Base-by-base conservation (phyloP, 2,888 invertebrate genomes). In the Melikaiella ostensackeni region DNA sequence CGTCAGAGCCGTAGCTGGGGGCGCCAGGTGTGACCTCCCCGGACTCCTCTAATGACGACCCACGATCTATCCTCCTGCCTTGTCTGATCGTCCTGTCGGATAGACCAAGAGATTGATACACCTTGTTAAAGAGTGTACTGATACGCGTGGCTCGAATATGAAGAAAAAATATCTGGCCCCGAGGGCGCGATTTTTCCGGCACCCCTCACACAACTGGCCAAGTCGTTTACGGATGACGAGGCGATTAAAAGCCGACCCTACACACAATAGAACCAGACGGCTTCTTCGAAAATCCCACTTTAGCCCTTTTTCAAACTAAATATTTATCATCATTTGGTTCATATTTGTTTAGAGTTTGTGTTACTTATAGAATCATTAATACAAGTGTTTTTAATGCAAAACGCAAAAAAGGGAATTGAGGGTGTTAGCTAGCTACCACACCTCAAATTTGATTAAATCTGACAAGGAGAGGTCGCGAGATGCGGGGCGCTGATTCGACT, bases 71-170 rank as follows among this genome's bases (percentile, higher is more conserved):
- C 81, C 81, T 81, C 82, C 78, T 73, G 79, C 78, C 75, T 76
- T 77, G 80, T 59, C 77, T 80, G 81, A 80, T 81, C 79, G 64
- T 79, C 77, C 80, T 76, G 74, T 80, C 80, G 84, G 86, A 87
- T 88, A 85, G 82, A 79, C 62, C 70, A 76, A 76, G 83, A 87
- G 87, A 88, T 89, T 87, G 88, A 88, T 89, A 85, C 83, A 84
- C 83, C 84, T 86, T 84, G 85, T 86, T 87, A 85, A 84, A 84
- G 84, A 83, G 82, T 84, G 80, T 81, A 74, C 82, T 82, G 86
- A 86, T 85, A 84, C 77, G 82, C 80, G 80, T 78, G 77, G 78
- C 80, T 81, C 78, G 77, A 77, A 79, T 81, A 78, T 79, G 77
- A 76, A 74, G 76, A 62, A 57, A 80, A 79, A 80, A 80, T 81